These are phyloP conservation scores for Apistogramma diplotaenia DNA, from an alignment of 2,113 vertebrate species.

Conservation along the genomic window DNA sequence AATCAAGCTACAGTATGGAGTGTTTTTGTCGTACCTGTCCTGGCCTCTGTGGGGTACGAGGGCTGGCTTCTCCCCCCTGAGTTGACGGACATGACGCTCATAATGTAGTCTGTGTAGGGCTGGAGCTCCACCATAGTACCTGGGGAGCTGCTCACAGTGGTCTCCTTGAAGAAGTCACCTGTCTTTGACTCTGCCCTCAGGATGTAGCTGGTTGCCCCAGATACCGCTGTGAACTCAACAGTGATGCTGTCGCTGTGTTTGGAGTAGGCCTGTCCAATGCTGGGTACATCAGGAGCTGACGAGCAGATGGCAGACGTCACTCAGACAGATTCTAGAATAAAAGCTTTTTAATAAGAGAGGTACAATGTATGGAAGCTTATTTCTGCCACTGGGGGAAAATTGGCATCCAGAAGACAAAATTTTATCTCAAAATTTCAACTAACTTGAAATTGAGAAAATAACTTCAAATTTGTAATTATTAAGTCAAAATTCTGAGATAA, in stretches of 20 bases:
- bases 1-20: not conserved
- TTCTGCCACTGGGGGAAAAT: too few relatives aligned
- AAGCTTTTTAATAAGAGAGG: not conserved
- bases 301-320: not conserved
- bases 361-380: not conserved
- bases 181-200: slow-evolving; percentile 78
- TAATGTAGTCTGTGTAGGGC: slow-evolving; percentile 81
- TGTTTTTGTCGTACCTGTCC: slow-evolving; percentile 78
- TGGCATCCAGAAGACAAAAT: too few relatives aligned
- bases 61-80: slow-evolving; percentile 84
- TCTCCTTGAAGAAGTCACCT: slow-evolving; percentile 79
- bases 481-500: not conserved
- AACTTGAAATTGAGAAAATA: not conserved
- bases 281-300: slow-evolving; percentile 85
- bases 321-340: not conserved
- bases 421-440: not conserved
- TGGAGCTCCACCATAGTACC: slow-evolving; percentile 81
- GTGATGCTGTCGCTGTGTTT: slow-evolving; percentile 89
- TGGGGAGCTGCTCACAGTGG: slow-evolving; percentile 75
- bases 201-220: slow-evolving; percentile 84
- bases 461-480: not conserved
- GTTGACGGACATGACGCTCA: slow-evolving; percentile 86
- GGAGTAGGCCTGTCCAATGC: slow-evolving; percentile 84
- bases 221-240: slow-evolving; percentile 83
- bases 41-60: slow-evolving; percentile 77